Evolutionary conservation across 2,797 vertebrate genomes (phyloP), one percentile per base, ranked within the genome.

Genomic region (Labroides dimidiatus): DNA sequence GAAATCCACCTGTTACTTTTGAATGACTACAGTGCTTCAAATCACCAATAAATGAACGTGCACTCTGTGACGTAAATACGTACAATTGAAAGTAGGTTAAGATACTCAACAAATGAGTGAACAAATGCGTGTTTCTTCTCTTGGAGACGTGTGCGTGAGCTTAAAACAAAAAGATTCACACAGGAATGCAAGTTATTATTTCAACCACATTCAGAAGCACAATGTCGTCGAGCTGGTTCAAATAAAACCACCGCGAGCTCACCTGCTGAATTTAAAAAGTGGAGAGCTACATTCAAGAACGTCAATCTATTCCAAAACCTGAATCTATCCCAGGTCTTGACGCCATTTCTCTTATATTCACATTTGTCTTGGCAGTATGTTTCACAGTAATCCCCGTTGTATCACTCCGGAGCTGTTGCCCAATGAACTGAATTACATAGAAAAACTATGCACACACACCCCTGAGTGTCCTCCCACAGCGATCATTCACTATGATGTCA

Each of bases 1-100:
- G 74, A 0, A 20, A 21, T 10, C 23, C 64, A 90, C 84, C 84
- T 87, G 85, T 75, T 77, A 65, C 59, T 21, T 41, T 42, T 19
- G 16, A 39, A 15, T 2, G 0, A 12, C 13, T 11, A 48, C 47
- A 13, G 21, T 21, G 19, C 6, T 12, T 1, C 11, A 36, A 30
- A 6, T 1, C 7, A 9, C 33, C 49, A 6, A 59, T 24, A 7
- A 27, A 36, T 24, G 3, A 30, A 2, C 37, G 36, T 3, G 12
- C 12, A 12, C 6, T 1, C 6, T 3, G 20, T 37, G 44, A 61
- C 21, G 27, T 33, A 39, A 7, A 6, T 19, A 51, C 50, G 27
- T 53, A 27, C 15, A 27, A 50, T 15, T 23, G 17, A 33, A 52
- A 17, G 49, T n/a, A 51, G 24, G 12, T 17, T 4, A 1, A 33